phyloP scores from a whole-genome alignment of 1,140 invertebrate species.

The Radopholus similis region DNA sequence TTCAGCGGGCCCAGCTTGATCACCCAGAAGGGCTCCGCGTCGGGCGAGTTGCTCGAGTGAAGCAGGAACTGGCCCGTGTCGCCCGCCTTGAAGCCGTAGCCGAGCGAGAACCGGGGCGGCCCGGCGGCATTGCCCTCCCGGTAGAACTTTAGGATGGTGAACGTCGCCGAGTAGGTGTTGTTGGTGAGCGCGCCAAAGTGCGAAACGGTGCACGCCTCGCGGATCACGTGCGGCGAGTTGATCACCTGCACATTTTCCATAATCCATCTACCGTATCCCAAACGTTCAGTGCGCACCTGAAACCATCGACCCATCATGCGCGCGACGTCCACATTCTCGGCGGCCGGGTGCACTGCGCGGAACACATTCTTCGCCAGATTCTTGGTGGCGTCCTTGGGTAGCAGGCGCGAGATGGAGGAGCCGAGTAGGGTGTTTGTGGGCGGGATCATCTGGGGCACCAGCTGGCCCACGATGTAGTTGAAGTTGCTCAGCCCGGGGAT shows the following conservation, averaged over 20 bases:
- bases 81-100: conserved; percentile 59
- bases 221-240: conserved; percentile 59
- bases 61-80: conserved; percentile 59
- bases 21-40: conserved; percentile 56
- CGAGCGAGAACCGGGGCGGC: conserved; percentile 56
- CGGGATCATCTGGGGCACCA: conserved; percentile 60
- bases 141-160: conserved; percentile 60
- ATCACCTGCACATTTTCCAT: conserved; percentile 45
- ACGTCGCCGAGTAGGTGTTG: conserved; percentile 59
- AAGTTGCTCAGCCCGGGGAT: conserved; percentile 60
- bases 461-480: conserved; percentile 59
- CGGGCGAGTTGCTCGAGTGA: conserved; percentile 55
- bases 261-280: not conserved
- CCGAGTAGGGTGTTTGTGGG: conserved; percentile 59
- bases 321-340: conserved; percentile 59
- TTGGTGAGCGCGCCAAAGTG: conserved; percentile 59
- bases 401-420: conserved; percentile 55
- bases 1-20: conserved; percentile 59
- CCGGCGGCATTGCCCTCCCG: conserved; percentile 58
- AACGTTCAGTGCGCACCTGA: conserved; percentile 38
- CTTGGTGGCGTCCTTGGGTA: conserved; percentile 60
- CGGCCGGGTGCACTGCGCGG: conserved; percentile 56
- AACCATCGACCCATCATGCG: conserved; percentile 60
- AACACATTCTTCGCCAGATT: conserved; percentile 60
- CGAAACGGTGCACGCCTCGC: conserved; percentile 58